Conservation (phyloP, 2,888 invertebrate species). For the Ophioninae sp. region DNA sequence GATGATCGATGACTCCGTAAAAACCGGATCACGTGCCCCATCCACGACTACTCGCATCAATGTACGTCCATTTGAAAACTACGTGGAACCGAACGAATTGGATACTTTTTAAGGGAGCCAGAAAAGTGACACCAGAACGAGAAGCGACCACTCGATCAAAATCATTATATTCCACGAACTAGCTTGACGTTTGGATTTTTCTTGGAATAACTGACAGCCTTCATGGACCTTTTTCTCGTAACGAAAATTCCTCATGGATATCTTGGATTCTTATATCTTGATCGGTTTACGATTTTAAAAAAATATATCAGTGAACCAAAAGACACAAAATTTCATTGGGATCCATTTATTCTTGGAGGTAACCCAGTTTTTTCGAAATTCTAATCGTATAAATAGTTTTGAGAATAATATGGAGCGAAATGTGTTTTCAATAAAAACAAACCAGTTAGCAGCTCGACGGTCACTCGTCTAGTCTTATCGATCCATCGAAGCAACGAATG, state of each 20-base stretch:
- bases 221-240: neutral
- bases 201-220: slow-evolving; percentile 5
- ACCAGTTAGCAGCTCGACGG: no score
- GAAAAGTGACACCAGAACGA: slow-evolving; percentile 16
- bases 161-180: neutral
- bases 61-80: neutral
- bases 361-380: no score
- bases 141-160: slow-evolving; percentile 18
- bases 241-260: neutral
- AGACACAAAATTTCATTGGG: neutral
- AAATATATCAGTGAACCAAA: neutral
- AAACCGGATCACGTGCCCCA: slow-evolving; percentile 6
- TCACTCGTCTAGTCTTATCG: no score
- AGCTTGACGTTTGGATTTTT: slow-evolving; percentile 4
- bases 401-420: no score
- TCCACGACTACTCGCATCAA: neutral
- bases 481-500: neutral
- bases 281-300: no score
- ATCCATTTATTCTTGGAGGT: no score
- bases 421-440: no score
- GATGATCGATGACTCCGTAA: slow-evolving; percentile 24
- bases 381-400: no score
- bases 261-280: neutral
- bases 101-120: neutral
- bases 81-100: slow-evolving; percentile 4